Percentiles rank a stretch among this genome's conserved stretches.
These are phyloP conservation scores for Paraescarpia echinospica DNA, from an alignment of 1,140 invertebrate genomes.

Conservation along the genomic window DNA sequence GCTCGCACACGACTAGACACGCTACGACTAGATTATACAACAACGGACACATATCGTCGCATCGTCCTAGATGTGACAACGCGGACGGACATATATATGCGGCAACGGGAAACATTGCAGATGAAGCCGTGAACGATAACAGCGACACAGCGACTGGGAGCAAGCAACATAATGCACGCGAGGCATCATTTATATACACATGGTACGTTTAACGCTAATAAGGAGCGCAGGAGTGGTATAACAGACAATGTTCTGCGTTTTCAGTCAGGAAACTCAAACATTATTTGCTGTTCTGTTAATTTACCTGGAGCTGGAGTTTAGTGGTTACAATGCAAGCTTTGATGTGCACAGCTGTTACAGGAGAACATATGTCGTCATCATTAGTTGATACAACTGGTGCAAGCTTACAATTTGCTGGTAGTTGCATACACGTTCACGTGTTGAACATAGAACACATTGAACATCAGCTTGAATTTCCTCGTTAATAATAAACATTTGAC, in stretches of 20 bases:
- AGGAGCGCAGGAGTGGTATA: background rate
- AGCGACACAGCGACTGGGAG: background rate
- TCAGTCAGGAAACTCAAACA: background rate
- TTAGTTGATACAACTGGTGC: too few relatives aligned
- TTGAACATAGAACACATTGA: too few relatives aligned
- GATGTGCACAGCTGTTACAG: background rate
- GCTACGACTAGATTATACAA: constrained; percentile 15
- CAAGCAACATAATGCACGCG: background rate
- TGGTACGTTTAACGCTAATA: background rate
- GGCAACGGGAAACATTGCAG: background rate
- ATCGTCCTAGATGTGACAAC: background rate
- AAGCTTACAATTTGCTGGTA: too few relatives aligned
- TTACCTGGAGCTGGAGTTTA: background rate
- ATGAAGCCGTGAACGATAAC: background rate
- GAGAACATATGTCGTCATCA: background rate
- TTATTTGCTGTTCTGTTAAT: background rate
- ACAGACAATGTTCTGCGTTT: background rate
- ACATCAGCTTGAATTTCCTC: too few relatives aligned
- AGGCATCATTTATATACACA: background rate
- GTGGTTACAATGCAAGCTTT: background rate
- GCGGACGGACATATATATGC: background rate
- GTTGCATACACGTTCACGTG: too few relatives aligned
- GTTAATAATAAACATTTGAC: too few relatives aligned
- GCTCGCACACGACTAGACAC: constrained; percentile 16
- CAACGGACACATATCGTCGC: background rate